Percentiles rank a stretch among this genome's conserved stretches.
These are phyloP conservation scores for Tupaia tana DNA, from an alignment of 2,113 vertebrate genomes.

Conservation along the genomic window DNA sequence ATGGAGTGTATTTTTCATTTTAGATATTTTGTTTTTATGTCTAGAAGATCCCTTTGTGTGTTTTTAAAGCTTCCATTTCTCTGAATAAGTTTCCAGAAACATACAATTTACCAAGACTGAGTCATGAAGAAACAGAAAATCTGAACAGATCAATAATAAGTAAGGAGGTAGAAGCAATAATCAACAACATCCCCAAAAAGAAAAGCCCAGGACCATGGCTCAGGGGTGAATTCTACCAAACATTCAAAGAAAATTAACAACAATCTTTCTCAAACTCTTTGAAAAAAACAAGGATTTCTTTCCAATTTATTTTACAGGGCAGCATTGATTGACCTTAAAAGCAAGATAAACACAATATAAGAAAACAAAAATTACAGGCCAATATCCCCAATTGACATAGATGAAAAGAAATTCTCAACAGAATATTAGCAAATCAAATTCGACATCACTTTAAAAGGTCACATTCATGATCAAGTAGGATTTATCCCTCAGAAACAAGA, in stretches of 20 bases:
- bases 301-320: not conserved
- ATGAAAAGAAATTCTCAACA: not conserved
- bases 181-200: not conserved
- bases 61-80: not conserved
- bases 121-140: not conserved
- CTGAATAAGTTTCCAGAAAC: not conserved
- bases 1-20: not conserved
- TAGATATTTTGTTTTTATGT: conserved; percentile 1
- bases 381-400: not conserved
- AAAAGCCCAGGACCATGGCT: not conserved
- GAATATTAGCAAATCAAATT: not conserved
- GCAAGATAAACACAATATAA: not conserved
- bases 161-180: not conserved
- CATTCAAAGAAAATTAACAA: not conserved
- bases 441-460: not conserved
- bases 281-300: not conserved
- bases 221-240: not conserved
- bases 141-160: not conserved
- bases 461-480: not conserved
- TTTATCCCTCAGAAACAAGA: not conserved
- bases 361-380: not conserved
- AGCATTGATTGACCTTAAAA: not conserved
- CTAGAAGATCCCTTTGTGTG: not conserved
- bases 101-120: not conserved
- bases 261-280: not conserved